phyloP scores from a whole-genome alignment of 2,888 invertebrate species.

The Conistra vaccinii region DNA sequence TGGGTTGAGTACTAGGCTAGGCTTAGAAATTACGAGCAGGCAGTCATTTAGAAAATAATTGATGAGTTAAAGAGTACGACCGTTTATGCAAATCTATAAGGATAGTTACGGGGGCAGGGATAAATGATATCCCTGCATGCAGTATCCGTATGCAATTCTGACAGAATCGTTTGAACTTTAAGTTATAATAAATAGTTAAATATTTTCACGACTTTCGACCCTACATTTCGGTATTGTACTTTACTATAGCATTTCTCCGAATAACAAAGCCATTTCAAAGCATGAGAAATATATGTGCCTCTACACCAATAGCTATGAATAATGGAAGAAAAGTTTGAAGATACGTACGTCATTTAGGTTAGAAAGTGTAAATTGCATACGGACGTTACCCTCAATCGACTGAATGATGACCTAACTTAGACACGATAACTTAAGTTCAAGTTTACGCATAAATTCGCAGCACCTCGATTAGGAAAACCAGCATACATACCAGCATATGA shows the following conservation, averaged over 20 bases:
- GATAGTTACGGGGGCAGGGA: not conserved
- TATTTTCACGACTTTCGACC: not conserved
- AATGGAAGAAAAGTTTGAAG: constrained; percentile 15
- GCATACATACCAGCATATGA: constrained; percentile 16
- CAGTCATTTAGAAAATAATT: constrained; percentile 1
- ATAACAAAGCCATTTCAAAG: not conserved
- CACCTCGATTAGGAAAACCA: constrained; percentile 32
- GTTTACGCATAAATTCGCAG: constrained; percentile 36
- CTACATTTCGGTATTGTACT: constrained; percentile 8
- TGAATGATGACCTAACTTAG: constrained; percentile 15
- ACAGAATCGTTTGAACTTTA: not conserved
- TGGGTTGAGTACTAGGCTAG: constrained; percentile 6
- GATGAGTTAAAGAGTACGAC: not conserved
- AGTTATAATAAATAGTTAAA: constrained; percentile 4
- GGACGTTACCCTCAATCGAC: constrained; percentile 39
- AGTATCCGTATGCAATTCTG: constrained; percentile 14
- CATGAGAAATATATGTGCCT: constrained; percentile 1
- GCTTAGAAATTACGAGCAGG: not conserved
- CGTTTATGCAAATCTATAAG: not conserved
- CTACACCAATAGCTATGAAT: constrained; percentile 2
- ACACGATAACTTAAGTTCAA: constrained; percentile 14
- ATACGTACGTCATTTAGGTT: constrained; percentile 6
- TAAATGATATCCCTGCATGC: constrained; percentile 11
- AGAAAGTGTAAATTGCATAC: constrained; percentile 14
- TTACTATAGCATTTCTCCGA: not conserved